Evolutionary conservation across 2,888 invertebrate species (phyloP).

Genomic region (Sialis fuliginosa): DNA sequence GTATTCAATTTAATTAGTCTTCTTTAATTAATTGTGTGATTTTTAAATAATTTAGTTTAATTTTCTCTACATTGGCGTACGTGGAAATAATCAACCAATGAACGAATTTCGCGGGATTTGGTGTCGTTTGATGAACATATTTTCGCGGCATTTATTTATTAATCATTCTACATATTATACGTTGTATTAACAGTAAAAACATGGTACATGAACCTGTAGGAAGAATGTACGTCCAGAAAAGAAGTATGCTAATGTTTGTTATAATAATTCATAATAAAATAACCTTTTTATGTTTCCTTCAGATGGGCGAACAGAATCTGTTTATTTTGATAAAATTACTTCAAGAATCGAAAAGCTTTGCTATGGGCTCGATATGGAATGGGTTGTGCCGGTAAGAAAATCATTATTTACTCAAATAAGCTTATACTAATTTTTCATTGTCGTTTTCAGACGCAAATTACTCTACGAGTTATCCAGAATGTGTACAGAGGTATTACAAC

Average conservation of each 20-base stretch:
- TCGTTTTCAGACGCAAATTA: slow-evolving; percentile 49
- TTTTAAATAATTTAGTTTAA: too few species aligned
- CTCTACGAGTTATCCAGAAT: slow-evolving; percentile 84
- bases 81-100: too few species aligned
- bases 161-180: too few species aligned
- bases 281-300: slow-evolving; percentile 9
- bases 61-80: too few species aligned
- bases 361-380: slow-evolving; percentile 89
- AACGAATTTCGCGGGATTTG: too few species aligned
- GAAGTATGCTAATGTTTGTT: slow-evolving; percentile 19
- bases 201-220: slow-evolving; percentile 1
- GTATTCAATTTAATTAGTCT: too few species aligned
- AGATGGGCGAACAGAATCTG: slow-evolving; percentile 81
- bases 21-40: too few species aligned
- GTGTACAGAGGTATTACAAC: slow-evolving; percentile 94
- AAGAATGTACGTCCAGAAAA: slow-evolving; percentile 29
- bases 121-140: too few species aligned
- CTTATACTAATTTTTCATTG: too few species aligned
- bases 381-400: slow-evolving; percentile 78
- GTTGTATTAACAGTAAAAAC: background rate
- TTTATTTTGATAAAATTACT: slow-evolving; percentile 96
- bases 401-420: background rate
- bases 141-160: too few species aligned
- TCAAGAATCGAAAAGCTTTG: slow-evolving; percentile 88
- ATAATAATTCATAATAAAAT: background rate